Evolutionary conservation across 1,140 invertebrate species (phyloP).

Genomic region (Sycophila sp.): DNA sequence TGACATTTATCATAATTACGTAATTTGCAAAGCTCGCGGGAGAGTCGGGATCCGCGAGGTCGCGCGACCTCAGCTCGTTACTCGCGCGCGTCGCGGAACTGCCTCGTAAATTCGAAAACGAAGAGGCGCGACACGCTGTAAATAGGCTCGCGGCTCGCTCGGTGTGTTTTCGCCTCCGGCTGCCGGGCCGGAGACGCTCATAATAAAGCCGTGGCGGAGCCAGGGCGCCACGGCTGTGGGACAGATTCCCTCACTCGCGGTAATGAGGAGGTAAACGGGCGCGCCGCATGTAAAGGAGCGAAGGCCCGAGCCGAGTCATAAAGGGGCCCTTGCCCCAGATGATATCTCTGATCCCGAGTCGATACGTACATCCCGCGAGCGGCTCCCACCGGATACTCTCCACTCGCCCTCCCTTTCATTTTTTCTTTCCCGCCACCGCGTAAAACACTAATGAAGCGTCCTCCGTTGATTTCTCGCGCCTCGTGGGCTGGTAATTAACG

Average conservation of each 20-base stretch:
- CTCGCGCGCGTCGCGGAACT: neutral
- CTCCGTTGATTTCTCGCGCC: neutral
- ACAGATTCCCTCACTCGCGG: slow-evolving; percentile 10
- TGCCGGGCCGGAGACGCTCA: neutral
- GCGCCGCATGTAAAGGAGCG: neutral
- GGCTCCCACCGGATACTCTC: neutral
- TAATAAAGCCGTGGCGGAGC: neutral
- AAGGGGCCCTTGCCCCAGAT: slow-evolving; percentile 8
- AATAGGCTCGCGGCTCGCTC: neutral
- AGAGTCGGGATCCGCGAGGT: too few species aligned
- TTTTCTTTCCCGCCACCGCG: neutral
- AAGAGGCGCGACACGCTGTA: neutral
- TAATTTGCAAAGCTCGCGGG: too few species aligned
- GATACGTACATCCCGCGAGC: neutral
- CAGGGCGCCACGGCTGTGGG: neutral
- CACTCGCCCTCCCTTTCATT: neutral
- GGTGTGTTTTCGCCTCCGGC: too few species aligned
- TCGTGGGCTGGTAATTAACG: neutral
- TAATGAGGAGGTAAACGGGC: slow-evolving; percentile 23
- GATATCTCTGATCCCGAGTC: slow-evolving; percentile 10
- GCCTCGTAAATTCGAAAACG: slow-evolving; percentile 6
- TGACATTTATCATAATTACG: too few species aligned
- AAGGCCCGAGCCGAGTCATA: neutral
- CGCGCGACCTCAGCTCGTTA: too few species aligned
- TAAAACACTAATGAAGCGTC: slow-evolving; percentile 29